A percentile compares a stretch with the other conserved stretches of the same genome.
phyloP scores from a whole-genome alignment of 2,888 invertebrate species.

The Ischnura elegans region DNA sequence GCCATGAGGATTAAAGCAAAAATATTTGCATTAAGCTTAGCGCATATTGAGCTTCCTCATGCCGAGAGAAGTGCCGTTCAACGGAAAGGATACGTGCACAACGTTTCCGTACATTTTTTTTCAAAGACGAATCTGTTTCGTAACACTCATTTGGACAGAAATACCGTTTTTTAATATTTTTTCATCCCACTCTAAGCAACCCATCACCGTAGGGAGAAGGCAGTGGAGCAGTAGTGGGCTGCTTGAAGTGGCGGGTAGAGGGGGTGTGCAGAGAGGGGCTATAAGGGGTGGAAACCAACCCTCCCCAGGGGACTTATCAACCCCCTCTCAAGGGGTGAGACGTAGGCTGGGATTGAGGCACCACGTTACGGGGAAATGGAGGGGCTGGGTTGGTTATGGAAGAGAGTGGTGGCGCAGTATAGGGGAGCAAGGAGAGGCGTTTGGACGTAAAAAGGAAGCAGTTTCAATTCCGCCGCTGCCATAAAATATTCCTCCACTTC shows the following conservation, averaged over 20 bases:
- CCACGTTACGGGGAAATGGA: background rate
- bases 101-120: too few species aligned
- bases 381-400: background rate
- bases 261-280: background rate
- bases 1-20: too few species aligned
- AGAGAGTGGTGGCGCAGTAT: background rate
- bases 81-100: too few species aligned
- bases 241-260: background rate
- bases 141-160: too few species aligned
- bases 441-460: slow-evolving; percentile 37
- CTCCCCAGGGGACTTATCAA: slow-evolving; percentile 45
- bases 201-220: background rate
- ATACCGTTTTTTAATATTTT: too few species aligned
- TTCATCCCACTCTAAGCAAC: too few species aligned
- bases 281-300: background rate
- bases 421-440: background rate
- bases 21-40: too few species aligned
- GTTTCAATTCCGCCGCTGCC: slow-evolving; percentile 57
- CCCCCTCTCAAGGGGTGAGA: background rate
- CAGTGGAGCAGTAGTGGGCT: background rate
- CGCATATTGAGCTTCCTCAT: too few species aligned
- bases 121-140: too few species aligned
- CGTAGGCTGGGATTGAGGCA: background rate
- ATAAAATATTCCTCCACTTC: slow-evolving; percentile 64
- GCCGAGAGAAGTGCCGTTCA: too few species aligned